phyloP scores from a whole-genome alignment of 1,140 invertebrate genomes.

The Hycleus phaleratus region DNA sequence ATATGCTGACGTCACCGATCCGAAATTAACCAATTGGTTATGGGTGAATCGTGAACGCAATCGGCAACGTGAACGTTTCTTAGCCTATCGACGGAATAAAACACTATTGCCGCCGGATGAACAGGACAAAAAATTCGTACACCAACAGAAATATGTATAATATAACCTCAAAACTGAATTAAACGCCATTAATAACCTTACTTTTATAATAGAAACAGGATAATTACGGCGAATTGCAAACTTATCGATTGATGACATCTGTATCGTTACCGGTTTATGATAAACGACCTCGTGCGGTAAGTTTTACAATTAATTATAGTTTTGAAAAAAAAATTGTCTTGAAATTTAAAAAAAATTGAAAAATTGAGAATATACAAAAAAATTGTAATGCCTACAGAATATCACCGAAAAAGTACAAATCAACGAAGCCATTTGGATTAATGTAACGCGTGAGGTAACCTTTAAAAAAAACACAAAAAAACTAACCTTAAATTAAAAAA shows the following conservation, averaged over 20 bases:
- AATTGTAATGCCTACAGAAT: constrained; percentile 58
- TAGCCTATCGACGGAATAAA: constrained; percentile 43
- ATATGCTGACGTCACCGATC: constrained; percentile 66
- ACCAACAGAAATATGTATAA: constrained; percentile 41
- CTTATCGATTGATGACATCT: constrained; percentile 60
- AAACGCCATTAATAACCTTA: neutral
- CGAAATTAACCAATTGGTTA: constrained; percentile 63
- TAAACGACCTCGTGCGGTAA: constrained; percentile 53
- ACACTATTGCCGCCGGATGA: constrained; percentile 42
- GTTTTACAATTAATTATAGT: constrained; percentile 26
- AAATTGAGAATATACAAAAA: neutral
- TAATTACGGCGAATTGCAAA: constrained; percentile 38
- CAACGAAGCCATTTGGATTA: constrained; percentile 87
- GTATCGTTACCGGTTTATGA: constrained; percentile 73
- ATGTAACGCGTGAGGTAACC: constrained; percentile 79
- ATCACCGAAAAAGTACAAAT: constrained; percentile 88
- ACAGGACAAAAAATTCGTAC: constrained; percentile 44
- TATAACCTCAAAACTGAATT: neutral
- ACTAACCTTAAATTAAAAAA: neutral
- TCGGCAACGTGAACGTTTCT: constrained; percentile 50
- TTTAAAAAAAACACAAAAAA: neutral
- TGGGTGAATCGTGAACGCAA: constrained; percentile 59
- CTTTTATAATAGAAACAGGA: constrained; percentile 35
- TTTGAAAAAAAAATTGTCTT: neutral
- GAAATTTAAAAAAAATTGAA: neutral